phyloP scores from a whole-genome alignment of 2,113 vertebrate genomes.

The Larimichthys polyactis region DNA sequence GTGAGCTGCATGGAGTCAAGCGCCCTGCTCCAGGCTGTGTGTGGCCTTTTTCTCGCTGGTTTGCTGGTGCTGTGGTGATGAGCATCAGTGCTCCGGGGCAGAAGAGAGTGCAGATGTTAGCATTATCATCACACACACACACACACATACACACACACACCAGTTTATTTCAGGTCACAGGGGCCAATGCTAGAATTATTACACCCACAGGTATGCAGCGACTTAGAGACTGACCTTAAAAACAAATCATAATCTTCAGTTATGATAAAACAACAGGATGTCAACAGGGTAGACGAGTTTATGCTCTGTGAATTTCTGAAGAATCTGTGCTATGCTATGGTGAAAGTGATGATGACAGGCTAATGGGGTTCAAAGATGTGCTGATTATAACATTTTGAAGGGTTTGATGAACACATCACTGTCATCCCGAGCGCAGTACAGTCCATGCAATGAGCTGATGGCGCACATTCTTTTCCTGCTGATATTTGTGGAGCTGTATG shows the following conservation, averaged over 20 bases:
- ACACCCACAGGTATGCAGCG: slow-evolving; percentile 30
- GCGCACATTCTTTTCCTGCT: slow-evolving; percentile 24
- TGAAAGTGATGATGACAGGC: slow-evolving; percentile 6
- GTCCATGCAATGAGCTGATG: slow-evolving; percentile 24
- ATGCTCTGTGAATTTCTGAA: neutral
- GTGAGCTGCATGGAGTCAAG: slow-evolving; percentile 48
- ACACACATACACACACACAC: neutral
- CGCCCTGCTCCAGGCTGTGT: slow-evolving; percentile 27
- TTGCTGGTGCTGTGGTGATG: slow-evolving; percentile 36
- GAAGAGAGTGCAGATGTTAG: slow-evolving; percentile 63
- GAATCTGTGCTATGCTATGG: neutral
- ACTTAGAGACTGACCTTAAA: slow-evolving; percentile 11
- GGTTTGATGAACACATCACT: slow-evolving; percentile 26
- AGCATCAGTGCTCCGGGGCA: slow-evolving; percentile 45
- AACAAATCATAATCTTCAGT: slow-evolving; percentile 4
- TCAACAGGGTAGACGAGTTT: slow-evolving; percentile 16
- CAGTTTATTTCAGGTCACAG: slow-evolving; percentile 43
- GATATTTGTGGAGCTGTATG: slow-evolving; percentile 8
- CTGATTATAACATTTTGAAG: slow-evolving; percentile 18
- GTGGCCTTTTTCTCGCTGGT: slow-evolving; percentile 42
- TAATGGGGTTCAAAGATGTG: slow-evolving; percentile 20
- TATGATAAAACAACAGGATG: neutral
- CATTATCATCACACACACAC: slow-evolving; percentile 36
- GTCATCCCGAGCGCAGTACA: slow-evolving; percentile 5
- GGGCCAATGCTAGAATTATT: neutral